Evolutionary conservation across 2,113 vertebrate species (phyloP).

Genomic region (Miniopterus natalensis): DNA sequence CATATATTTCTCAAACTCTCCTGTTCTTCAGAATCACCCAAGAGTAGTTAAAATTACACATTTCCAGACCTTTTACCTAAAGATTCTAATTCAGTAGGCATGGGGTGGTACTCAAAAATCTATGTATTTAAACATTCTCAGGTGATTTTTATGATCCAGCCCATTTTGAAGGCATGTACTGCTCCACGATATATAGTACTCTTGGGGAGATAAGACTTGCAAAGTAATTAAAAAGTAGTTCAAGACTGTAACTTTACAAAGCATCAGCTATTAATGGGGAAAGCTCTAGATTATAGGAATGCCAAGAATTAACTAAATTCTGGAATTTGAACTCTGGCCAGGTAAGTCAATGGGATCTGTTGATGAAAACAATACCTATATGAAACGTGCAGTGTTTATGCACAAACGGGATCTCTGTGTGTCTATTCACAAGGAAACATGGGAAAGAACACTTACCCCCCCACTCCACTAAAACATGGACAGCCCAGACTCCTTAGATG

Average conservation of each 20-base stretch:
- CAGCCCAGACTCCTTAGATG: background rate
- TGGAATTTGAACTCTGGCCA: constrained; percentile 10
- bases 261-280: background rate
- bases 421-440: background rate
- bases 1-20: background rate
- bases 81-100: background rate
- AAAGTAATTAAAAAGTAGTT: background rate
- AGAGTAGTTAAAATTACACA: background rate
- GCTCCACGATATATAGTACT: background rate
- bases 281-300: background rate
- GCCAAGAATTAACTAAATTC: background rate
- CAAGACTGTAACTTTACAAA: background rate
- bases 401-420: background rate
- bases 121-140: background rate
- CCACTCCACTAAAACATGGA: background rate
- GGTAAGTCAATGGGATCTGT: background rate
- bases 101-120: background rate
- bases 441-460: background rate
- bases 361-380: background rate
- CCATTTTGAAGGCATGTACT: background rate
- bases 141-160: background rate
- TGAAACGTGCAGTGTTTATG: background rate
- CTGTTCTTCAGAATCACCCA: background rate
- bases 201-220: background rate
- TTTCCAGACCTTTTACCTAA: background rate